Percentiles rank a stretch among this genome's conserved stretches.
Evolutionary conservation across 2,888 invertebrate species (phyloP).

Genomic region (Neoitamus cyanurus): DNA sequence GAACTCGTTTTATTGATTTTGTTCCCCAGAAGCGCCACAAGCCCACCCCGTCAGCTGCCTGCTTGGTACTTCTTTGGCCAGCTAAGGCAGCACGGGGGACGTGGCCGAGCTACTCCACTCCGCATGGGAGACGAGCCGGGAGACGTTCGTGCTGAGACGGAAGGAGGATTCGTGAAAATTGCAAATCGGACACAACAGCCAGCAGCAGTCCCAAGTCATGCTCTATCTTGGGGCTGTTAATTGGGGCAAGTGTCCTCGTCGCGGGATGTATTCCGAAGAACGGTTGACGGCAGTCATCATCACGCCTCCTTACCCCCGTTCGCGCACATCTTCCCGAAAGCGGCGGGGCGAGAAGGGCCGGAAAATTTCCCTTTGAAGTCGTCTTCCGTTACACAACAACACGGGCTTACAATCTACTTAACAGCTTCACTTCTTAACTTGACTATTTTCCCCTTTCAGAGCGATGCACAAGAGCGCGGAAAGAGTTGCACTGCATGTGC

Average conservation of each 20-base stretch:
- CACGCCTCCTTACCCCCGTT: conserved; percentile 22
- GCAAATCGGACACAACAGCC: conserved; percentile 37
- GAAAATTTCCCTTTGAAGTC: conserved; percentile 41
- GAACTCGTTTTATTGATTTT: conserved; percentile 22
- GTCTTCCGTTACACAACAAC: conserved; percentile 38
- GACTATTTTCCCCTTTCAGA: conserved; percentile 40
- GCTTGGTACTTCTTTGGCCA: neutral
- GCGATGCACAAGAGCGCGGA: conserved; percentile 16
- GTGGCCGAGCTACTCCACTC: neutral
- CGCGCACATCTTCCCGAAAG: neutral
- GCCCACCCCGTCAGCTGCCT: neutral
- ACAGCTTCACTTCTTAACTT: conserved; percentile 45
- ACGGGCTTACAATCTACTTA: conserved; percentile 43
- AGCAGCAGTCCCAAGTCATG: conserved; percentile 31
- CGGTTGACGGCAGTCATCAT: conserved; percentile 28
- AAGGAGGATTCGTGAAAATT: conserved; percentile 16
- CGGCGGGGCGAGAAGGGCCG: conserved; percentile 18
- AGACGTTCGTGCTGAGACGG: neutral
- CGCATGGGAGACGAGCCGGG: neutral
- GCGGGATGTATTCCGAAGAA: neutral
- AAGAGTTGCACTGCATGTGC: conserved; percentile 27
- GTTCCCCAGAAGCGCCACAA: neutral
- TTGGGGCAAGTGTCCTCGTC: conserved; percentile 41
- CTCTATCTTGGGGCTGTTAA: conserved; percentile 37
- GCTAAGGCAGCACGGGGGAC: neutral